Base-by-base conservation (phyloP, 2,888 invertebrate species). In the Ametastegia equiseti region DNA sequence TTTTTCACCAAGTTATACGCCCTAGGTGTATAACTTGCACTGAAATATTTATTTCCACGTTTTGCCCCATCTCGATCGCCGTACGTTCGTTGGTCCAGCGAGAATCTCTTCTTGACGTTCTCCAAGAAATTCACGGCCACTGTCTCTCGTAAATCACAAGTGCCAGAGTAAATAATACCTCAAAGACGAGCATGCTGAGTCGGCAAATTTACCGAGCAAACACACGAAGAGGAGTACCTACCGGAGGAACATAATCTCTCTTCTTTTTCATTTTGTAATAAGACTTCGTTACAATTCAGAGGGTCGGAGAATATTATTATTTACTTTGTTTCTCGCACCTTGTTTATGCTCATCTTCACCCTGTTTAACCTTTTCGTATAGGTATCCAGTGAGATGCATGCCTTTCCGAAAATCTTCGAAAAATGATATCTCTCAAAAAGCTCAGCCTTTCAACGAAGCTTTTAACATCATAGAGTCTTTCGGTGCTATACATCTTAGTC, bases 101-200 rank as follows among this genome's bases (percentile, higher is more conserved):
- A 30, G 60, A 4, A 42, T 4, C 42, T 42, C 65, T 39, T 7
- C 65, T 67, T 67, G 7, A 67, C 65, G 65, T 71, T 45, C 42
- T 27, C 9, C n/a, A 71, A 47, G 47, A 71, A 71, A 71, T 47
- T 71, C 47, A 23, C 47, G 71, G 71, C 45, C 71, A 54, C 50
- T 54, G 75, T 75, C 36, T 75, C 30, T 75, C 75, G 75, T 75
- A 75, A 75, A 75, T 75, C 75, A 75, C n/a, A 54, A 54, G 36
- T 75, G 75, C 54, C 75, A 54, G 75, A 36, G 75, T 36, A 75
- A 75, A 75, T 75, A 75, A 75, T 75, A 75, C 50, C 50, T 75
- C 50, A 36, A 75, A 75, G 50, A 75, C 33, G 33, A 30, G 54
- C 19, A 36, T 36, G 54, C 75, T 54, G 33, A 33, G 30, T 75